phyloP scores from a whole-genome alignment of 2,888 invertebrate species.

The Brachypalpus laphriformis region DNA sequence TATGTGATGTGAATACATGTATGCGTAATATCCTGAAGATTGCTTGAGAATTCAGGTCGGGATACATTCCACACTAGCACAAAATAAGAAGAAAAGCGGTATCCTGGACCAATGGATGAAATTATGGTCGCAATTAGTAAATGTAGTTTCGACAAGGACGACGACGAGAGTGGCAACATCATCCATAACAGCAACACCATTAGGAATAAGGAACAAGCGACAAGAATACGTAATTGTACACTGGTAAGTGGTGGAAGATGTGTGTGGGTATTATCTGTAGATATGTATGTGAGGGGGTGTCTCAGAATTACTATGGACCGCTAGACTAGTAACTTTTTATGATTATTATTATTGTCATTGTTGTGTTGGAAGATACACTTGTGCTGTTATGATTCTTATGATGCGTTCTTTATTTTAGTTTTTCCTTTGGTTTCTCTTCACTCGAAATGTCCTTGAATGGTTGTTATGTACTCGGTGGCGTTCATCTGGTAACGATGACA shows the following conservation, averaged over 20 bases:
- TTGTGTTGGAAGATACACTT: constrained; percentile 56
- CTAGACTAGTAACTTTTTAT: constrained; percentile 67
- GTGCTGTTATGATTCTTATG: constrained; percentile 48
- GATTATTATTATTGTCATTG: constrained; percentile 64
- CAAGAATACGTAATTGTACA: constrained; percentile 68
- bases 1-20: constrained; percentile 69
- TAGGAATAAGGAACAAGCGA: constrained; percentile 59
- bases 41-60: constrained; percentile 67
- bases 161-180: constrained; percentile 54
- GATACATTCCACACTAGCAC: constrained; percentile 17
- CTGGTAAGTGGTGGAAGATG: constrained; percentile 50
- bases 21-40: constrained; percentile 53
- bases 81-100: constrained; percentile 21
- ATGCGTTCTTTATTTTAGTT: constrained; percentile 54
- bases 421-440: constrained; percentile 11
- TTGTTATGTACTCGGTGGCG: constrained; percentile 27
- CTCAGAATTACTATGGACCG: constrained; percentile 45
- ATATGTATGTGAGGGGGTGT: background rate
- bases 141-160: constrained; percentile 70
- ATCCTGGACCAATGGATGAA: constrained; percentile 70
- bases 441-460: constrained; percentile 58
- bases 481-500: constrained; percentile 16
- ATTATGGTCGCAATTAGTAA: constrained; percentile 74
- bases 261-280: background rate
- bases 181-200: constrained; percentile 57